These are phyloP conservation scores for Garra rufa DNA, from an alignment of 2,113 vertebrate genomes.

Conservation along the genomic window DNA sequence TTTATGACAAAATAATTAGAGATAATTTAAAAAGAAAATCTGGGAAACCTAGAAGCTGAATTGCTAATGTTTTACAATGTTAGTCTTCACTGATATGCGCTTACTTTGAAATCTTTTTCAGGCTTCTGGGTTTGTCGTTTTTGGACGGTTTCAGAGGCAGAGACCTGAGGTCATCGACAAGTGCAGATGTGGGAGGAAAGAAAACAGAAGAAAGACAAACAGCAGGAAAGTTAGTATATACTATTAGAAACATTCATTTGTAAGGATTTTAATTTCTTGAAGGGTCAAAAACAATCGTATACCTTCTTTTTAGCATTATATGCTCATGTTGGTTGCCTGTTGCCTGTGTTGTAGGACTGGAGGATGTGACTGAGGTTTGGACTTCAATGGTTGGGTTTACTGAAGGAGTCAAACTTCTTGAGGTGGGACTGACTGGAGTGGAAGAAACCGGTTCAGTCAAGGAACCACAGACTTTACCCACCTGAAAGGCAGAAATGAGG, in stretches of 20 bases:
- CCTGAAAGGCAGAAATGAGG: constrained; percentile 65
- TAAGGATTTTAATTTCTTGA: background rate
- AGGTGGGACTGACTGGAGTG: constrained; percentile 24
- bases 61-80: background rate
- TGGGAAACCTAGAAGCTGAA: background rate
- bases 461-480: constrained; percentile 82
- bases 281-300: background rate
- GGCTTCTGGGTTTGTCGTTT: constrained; percentile 86
- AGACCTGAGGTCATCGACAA: constrained; percentile 71
- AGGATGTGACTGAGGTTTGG: constrained; percentile 23
- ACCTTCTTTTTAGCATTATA: constrained; percentile 74
- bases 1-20: constrained; percentile 23
- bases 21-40: background rate
- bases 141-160: constrained; percentile 87
- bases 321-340: constrained; percentile 57
- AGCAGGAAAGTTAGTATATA: constrained; percentile 33
- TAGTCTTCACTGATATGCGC: constrained; percentile 19
- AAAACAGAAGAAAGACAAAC: constrained; percentile 63
- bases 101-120: constrained; percentile 91
- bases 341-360: constrained; percentile 49
- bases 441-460: constrained; percentile 53
- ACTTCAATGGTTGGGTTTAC: constrained; percentile 56
- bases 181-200: constrained; percentile 51
- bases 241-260: background rate
- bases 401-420: background rate